These are phyloP conservation scores for Thinocorus orbignyianus DNA, from an alignment of 2,113 vertebrate species.

Conservation along the genomic window DNA sequence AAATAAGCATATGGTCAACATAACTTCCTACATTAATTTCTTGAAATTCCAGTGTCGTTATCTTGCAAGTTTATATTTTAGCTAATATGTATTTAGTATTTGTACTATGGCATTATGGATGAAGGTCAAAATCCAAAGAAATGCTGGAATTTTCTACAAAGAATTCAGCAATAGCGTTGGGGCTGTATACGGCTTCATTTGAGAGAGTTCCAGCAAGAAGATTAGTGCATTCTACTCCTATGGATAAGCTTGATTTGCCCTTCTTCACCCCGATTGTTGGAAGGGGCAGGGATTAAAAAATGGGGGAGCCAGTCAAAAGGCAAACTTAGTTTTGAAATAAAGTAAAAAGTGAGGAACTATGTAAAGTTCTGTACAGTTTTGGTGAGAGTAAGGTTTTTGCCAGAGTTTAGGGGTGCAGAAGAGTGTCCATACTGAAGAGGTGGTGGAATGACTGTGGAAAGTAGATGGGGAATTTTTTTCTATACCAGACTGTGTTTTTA, in stretches of 20 bases:
- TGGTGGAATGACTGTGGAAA: neutral
- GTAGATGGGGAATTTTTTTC: neutral
- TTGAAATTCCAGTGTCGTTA: neutral
- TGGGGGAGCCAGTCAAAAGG: neutral
- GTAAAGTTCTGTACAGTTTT: neutral
- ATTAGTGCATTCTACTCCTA: neutral
- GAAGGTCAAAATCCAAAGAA: neutral
- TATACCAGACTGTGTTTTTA: neutral
- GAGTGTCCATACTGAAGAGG: neutral
- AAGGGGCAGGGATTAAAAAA: neutral
- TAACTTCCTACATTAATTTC: neutral
- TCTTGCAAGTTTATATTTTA: neutral
- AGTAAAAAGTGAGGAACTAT: neutral
- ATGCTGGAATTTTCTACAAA: neutral
- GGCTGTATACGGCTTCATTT: neutral
- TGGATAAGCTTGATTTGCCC: neutral
- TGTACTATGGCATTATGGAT: neutral
- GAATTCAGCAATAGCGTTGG: neutral
- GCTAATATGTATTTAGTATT: neutral
- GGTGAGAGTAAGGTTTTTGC: neutral
- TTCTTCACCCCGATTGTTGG: neutral
- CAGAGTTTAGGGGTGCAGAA: neutral
- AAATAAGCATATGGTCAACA: neutral
- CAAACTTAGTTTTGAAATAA: neutral
- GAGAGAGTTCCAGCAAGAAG: neutral